Evolutionary conservation across 1,140 invertebrate genomes (phyloP).

Genomic region (Notospermus geniculatus): DNA sequence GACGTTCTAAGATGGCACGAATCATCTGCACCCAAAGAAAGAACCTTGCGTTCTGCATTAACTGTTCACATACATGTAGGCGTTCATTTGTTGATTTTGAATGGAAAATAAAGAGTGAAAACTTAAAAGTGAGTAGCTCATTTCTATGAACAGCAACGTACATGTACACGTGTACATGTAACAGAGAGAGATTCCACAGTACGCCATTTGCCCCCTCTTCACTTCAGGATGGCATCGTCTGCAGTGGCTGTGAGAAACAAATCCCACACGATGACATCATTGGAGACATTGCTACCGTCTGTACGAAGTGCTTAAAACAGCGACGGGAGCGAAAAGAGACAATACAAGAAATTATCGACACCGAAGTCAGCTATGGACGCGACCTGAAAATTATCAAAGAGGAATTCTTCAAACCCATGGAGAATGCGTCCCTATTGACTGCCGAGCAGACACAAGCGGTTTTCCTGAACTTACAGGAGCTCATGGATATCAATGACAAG

Average conservation of each 20-base stretch:
- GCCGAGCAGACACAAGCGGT: constrained; percentile 73
- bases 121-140: no score
- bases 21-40: no score
- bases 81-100: no score
- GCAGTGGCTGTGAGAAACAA: constrained; percentile 74
- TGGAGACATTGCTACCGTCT: constrained; percentile 66
- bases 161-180: constrained; percentile 44
- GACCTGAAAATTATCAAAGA: constrained; percentile 80
- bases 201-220: constrained; percentile 16
- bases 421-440: constrained; percentile 72
- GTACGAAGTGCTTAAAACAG: constrained; percentile 82
- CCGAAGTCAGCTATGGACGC: constrained; percentile 90
- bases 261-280: neutral
- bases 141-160: neutral
- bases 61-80: no score
- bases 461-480: constrained; percentile 90
- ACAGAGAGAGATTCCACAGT: constrained; percentile 56
- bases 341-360: constrained; percentile 92
- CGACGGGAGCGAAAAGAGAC: constrained; percentile 89
- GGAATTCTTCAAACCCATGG: constrained; percentile 91
- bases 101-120: no score
- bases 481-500: constrained; percentile 82
- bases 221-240: constrained; percentile 39
- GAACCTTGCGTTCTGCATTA: no score
- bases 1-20: no score